A percentile compares a stretch with the other conserved stretches of the same genome.
Evolutionary conservation across 2,888 invertebrate genomes (phyloP).

Genomic region (Harpalus rufipes): DNA sequence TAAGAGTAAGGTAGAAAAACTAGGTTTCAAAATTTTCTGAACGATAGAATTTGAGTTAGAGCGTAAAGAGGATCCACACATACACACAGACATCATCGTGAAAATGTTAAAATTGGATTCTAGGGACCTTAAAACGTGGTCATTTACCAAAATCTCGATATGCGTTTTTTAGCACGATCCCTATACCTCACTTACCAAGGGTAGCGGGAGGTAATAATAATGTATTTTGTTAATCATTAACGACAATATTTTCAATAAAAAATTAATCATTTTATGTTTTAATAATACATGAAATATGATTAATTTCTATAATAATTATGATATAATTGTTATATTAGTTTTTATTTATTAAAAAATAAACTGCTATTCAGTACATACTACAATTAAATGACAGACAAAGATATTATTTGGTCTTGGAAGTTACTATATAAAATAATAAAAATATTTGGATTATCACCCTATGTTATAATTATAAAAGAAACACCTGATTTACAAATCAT

Average conservation of each 20-base stretch:
- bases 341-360: not conserved
- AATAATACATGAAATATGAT: not conserved
- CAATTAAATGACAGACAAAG: not conserved
- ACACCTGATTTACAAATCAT: not conserved
- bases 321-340: not conserved
- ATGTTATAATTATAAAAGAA: not conserved
- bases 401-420: slow-evolving; percentile 5
- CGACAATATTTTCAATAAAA: not conserved
- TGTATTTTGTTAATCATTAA: too few species aligned
- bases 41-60: too few species aligned
- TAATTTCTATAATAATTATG: not conserved
- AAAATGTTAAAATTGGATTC: too few species aligned
- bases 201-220: too few species aligned
- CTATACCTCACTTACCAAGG: too few species aligned
- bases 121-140: too few species aligned
- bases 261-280: not conserved
- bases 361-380: not conserved
- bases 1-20: too few species aligned
- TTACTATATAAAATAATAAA: not conserved
- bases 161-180: too few species aligned
- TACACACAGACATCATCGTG: too few species aligned
- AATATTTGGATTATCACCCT: not conserved
- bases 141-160: too few species aligned
- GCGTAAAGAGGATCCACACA: too few species aligned
- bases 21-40: too few species aligned